Conservation (phyloP, 2,113 vertebrate species). For the Nesoenas mayeri region DNA sequence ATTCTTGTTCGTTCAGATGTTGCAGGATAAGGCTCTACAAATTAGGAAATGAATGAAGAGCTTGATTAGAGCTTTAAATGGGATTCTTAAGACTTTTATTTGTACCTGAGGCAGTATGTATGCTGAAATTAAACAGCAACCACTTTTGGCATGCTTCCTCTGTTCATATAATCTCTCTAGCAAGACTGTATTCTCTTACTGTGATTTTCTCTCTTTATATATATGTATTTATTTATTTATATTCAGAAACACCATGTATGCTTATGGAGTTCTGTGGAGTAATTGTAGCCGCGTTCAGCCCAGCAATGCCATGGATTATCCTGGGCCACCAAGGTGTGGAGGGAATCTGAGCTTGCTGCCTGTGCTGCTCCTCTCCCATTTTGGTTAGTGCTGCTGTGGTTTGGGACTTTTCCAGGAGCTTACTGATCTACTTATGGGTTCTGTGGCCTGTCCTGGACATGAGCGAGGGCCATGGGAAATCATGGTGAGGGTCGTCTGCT, state of each 20-base stretch:
- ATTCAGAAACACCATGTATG: not conserved
- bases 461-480: not conserved
- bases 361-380: not conserved
- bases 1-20: not conserved
- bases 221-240: not conserved
- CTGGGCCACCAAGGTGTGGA: not conserved
- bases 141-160: slow-evolving; percentile 41
- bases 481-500: not conserved
- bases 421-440: not conserved
- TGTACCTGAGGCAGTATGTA: slow-evolving; percentile 58
- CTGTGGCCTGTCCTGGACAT: not conserved
- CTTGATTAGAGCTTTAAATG: slow-evolving; percentile 57
- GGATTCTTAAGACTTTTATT: slow-evolving; percentile 59
- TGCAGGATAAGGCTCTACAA: slow-evolving; percentile 11
- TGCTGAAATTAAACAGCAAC: slow-evolving; percentile 60
- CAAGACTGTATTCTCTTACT: slow-evolving; percentile 10
- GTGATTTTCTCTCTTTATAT: not conserved
- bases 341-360: not conserved
- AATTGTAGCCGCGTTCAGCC: not conserved
- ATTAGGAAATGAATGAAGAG: slow-evolving; percentile 52
- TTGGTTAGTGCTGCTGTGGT: not conserved
- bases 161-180: slow-evolving; percentile 40
- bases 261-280: not conserved
- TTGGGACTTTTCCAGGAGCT: not conserved
- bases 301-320: not conserved